These are phyloP conservation scores for Barypeithes pellucidus DNA, from an alignment of 2,888 invertebrate genomes.

Conservation along the genomic window DNA sequence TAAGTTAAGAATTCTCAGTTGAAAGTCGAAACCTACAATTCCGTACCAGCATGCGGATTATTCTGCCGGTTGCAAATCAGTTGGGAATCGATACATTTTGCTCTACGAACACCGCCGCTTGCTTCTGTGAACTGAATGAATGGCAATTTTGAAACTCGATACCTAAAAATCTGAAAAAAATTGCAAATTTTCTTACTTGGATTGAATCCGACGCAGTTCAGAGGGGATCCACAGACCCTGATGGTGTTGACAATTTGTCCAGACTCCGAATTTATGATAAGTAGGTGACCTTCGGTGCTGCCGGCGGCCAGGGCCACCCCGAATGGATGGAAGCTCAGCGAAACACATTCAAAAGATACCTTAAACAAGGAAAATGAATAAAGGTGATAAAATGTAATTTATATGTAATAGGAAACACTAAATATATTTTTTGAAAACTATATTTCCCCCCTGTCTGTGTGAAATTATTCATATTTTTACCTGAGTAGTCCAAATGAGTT, in stretches of 20 bases:
- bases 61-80: no score
- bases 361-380: constrained; percentile 61
- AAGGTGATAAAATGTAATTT: no score
- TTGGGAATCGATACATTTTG: no score
- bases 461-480: constrained; percentile 69
- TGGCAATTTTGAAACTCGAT: no score
- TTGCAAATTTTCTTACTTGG: constrained; percentile 78
- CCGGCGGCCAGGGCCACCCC: constrained; percentile 91
- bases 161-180: not conserved
- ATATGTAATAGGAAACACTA: no score
- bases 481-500: constrained; percentile 89
- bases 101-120: no score
- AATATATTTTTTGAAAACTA: no score
- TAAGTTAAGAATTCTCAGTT: no score
- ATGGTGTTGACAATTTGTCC: constrained; percentile 90
- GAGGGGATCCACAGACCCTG: constrained; percentile 89
- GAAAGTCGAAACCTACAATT: no score
- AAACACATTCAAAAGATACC: constrained; percentile 91
- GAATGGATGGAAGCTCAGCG: constrained; percentile 89
- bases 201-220: constrained; percentile 90
- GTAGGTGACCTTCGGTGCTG: constrained; percentile 90
- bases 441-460: no score
- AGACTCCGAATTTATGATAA: constrained; percentile 89
- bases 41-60: no score
- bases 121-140: no score